These are phyloP conservation scores for Dinothrombium tinctorium DNA, from an alignment of 1,140 invertebrate genomes.

Conservation along the genomic window DNA sequence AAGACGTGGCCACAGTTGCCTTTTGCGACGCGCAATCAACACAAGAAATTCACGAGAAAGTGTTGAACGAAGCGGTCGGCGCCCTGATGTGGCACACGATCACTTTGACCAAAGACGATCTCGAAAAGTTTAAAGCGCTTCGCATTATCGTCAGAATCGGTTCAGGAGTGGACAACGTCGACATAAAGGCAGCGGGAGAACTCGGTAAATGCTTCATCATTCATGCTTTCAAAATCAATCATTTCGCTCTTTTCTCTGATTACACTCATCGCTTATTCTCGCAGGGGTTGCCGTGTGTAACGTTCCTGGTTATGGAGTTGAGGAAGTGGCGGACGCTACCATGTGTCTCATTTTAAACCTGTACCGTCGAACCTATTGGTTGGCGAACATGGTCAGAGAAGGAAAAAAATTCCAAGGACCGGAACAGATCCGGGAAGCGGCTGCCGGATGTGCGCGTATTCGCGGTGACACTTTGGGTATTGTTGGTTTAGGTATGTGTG, in stretches of 20 bases:
- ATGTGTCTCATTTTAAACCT: conserved; percentile 93
- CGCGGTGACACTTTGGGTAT: conserved; percentile 86
- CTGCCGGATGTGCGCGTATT: conserved; percentile 78
- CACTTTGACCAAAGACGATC: conserved; percentile 91
- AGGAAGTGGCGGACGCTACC: conserved; percentile 97
- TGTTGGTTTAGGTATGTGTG: conserved; percentile 51
- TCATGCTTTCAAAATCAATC: background rate
- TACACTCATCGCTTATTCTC: conserved; percentile 1
- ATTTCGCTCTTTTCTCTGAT: background rate
- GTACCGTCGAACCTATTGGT: conserved; percentile 93
- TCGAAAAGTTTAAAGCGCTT: conserved; percentile 97
- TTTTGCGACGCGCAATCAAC: conserved; percentile 99
- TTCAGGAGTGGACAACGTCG: conserved; percentile 93
- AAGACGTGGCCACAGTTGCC: conserved; percentile 97
- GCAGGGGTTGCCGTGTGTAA: conserved; percentile 92
- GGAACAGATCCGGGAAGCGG: conserved; percentile 71
- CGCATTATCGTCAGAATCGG: conserved; percentile 96
- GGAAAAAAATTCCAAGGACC: conserved; percentile 93
- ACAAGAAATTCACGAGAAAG: conserved; percentile 98
- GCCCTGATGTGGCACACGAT: conserved; percentile 99
- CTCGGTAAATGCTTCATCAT: conserved; percentile 20
- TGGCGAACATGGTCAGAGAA: conserved; percentile 91
- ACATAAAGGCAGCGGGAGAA: conserved; percentile 56
- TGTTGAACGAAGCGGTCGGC: conserved; percentile 95
- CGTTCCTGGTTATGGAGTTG: conserved; percentile 97